Evolutionary conservation across 2,797 vertebrate species (phyloP).

Genomic region (Xenentodon cancila): DNA sequence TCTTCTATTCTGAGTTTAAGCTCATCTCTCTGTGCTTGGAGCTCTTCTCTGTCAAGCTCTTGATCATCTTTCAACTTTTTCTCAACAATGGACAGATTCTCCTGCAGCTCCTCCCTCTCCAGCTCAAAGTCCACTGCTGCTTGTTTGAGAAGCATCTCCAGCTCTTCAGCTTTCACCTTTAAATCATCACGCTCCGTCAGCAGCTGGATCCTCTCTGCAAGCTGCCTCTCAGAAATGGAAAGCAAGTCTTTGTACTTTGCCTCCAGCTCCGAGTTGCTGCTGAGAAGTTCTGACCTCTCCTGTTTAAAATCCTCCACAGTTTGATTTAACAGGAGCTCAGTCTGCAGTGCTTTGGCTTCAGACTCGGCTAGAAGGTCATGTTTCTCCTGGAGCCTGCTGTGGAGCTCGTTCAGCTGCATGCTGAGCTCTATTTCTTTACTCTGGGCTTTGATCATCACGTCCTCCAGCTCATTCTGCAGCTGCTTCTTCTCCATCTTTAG

Average conservation of each 20-base stretch:
- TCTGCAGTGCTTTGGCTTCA: slow-evolving; percentile 66
- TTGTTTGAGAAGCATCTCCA: slow-evolving; percentile 77
- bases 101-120: slow-evolving; percentile 78
- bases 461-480: slow-evolving; percentile 81
- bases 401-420: slow-evolving; percentile 79
- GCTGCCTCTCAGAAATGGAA: slow-evolving; percentile 59
- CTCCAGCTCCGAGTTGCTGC: slow-evolving; percentile 37
- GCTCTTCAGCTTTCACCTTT: slow-evolving; percentile 55
- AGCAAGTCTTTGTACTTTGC: slow-evolving; percentile 60
- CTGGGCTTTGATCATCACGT: slow-evolving; percentile 68
- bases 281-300: slow-evolving; percentile 79
- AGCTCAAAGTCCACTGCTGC: slow-evolving; percentile 72
- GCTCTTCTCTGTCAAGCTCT: slow-evolving; percentile 63
- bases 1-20: slow-evolving; percentile 72
- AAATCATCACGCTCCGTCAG: slow-evolving; percentile 76
- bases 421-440: slow-evolving; percentile 79
- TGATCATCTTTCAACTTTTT: slow-evolving; percentile 57
- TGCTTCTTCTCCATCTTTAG: slow-evolving; percentile 78
- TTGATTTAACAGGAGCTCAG: slow-evolving; percentile 73
- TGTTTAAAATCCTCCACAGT: slow-evolving; percentile 74
- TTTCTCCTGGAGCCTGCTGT: slow-evolving; percentile 71
- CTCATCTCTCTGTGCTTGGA: slow-evolving; percentile 72
- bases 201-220: slow-evolving; percentile 73
- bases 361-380: slow-evolving; percentile 64
- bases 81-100: slow-evolving; percentile 70